Base-by-base conservation (phyloP, 2,888 invertebrate genomes). In the Automeris io region DNA sequence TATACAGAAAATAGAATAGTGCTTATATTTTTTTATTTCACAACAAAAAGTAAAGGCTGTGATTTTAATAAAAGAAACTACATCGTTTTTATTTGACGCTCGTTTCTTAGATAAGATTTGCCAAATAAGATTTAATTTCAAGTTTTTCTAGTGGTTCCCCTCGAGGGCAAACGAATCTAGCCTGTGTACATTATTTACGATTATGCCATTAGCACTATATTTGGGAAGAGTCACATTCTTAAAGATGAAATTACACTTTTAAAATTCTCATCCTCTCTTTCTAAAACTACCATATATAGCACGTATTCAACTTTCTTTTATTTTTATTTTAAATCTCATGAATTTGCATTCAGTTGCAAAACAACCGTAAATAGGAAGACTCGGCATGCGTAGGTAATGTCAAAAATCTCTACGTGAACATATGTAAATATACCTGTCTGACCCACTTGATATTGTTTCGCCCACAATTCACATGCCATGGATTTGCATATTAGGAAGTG, bases 401-500 rank as follows among this genome's bases (percentile, higher is more conserved):
- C 59, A 61, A 70, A 74, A 70, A 62, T 64, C 54, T 59, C 47
- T 47, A 61, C 41, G 46, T 52, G 51, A 58, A 62, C 61, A 52
- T 67, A 72, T 70, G 61, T 61, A 67, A 70, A 67, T 65, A 57
- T 55, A 77, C 66, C 68, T 66, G 73, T 54, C 53, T 67, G 71
- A 47, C 64, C 69, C 62, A 75, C 68, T 68, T 71, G 45, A 58
- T 59, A 73, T 78, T 82, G 81, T 82, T 63, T 76, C 68, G 68
- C 63, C 61, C 63, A 74, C 74, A 69, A 69, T 75, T 70, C 66
- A 70, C 66, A 64, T 71, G 69, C 62, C 63, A 67, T 58, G 58
- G 61, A 77, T 83, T 82, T 72, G 71, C 78, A 82, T 83, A 74
- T 79, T 74, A 71, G 79, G 80, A 82, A 79, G 77, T 81, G 59